These are phyloP conservation scores for Marasmarcha lunaedactyla DNA, from an alignment of 2,888 invertebrate genomes.

Conservation along the genomic window DNA sequence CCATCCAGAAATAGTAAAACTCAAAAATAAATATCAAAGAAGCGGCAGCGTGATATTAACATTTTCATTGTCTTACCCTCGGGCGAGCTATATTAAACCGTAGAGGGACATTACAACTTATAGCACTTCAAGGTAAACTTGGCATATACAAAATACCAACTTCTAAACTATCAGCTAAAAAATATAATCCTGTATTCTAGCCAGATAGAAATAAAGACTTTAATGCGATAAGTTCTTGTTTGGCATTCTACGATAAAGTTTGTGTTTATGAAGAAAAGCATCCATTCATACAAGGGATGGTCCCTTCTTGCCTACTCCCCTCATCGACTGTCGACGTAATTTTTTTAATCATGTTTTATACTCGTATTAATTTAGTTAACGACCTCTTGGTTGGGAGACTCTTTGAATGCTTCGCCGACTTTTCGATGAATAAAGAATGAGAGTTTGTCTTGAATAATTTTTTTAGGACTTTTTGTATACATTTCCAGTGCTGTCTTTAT, in stretches of 20 bases:
- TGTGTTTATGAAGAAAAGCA: constrained; percentile 35
- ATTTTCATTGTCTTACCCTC: constrained; percentile 59
- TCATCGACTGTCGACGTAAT: constrained; percentile 50
- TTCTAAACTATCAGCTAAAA: constrained; percentile 10
- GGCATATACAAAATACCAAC: constrained; percentile 44
- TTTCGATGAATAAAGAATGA: constrained; percentile 66
- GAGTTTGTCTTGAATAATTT: constrained; percentile 14
- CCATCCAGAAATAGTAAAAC: constrained; percentile 27
- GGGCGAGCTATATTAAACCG: constrained; percentile 52
- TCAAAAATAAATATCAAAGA: constrained; percentile 44
- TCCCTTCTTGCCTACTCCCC: constrained; percentile 33
- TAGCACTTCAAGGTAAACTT: constrained; percentile 58
- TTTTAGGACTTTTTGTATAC: background rate
- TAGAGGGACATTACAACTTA: constrained; percentile 61
- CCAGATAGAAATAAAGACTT: background rate
- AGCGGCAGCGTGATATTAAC: constrained; percentile 39
- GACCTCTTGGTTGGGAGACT: constrained; percentile 45
- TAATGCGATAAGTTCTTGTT: constrained; percentile 7
- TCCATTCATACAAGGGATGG: constrained; percentile 50
- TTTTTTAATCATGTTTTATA: constrained; percentile 70
- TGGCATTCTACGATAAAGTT: constrained; percentile 16
- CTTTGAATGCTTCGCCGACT: constrained; percentile 42
- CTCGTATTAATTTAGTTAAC: constrained; percentile 68
- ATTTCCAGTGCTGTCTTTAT: no score
- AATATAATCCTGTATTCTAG: background rate